These are phyloP conservation scores for Regulus satrapa DNA, from an alignment of 2,113 vertebrate genomes.

Conservation along the genomic window DNA sequence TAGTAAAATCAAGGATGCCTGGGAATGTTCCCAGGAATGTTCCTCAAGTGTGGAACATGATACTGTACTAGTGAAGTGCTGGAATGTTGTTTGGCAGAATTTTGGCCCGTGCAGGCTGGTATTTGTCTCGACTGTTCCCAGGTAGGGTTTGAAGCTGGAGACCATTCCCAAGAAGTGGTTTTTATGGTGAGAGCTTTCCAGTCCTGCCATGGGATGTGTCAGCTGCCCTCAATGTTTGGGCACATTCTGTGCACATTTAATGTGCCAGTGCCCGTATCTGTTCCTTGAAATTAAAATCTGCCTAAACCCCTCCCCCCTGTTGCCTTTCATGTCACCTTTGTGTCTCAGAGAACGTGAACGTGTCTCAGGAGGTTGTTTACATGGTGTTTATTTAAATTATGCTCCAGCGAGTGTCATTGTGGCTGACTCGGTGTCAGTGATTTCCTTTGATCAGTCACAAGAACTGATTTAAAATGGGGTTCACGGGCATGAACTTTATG, in stretches of 20 bases:
- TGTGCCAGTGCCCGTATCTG: not conserved
- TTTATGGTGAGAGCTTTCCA: not conserved
- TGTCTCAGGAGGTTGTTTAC: conserved; percentile 4
- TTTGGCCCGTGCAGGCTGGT: not conserved
- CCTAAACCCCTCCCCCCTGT: not conserved
- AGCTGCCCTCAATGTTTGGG: not conserved
- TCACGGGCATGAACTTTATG: not conserved
- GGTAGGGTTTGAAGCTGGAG: conserved; percentile 1
- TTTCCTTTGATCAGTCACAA: conserved; percentile 4
- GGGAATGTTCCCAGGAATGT: conserved; percentile 55
- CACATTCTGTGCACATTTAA: not conserved
- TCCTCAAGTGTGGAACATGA: conserved; percentile 19
- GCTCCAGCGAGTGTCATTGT: not conserved
- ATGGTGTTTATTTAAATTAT: conserved; percentile 7
- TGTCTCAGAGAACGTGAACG: not conserved
- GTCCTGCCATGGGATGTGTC: accelerated
- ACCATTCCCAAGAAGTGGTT: not conserved
- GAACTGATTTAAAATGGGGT: not conserved
- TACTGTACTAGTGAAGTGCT: conserved; percentile 16
- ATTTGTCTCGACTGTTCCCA: conserved; percentile 12
- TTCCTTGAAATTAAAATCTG: not conserved
- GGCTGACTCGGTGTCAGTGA: not conserved
- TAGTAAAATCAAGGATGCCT: conserved; percentile 47
- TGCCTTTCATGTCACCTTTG: not conserved
- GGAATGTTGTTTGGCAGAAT: conserved; percentile 42